These are phyloP conservation scores for Sporophila hypoxantha DNA, from an alignment of 2,113 vertebrate species.

Conservation along the genomic window DNA sequence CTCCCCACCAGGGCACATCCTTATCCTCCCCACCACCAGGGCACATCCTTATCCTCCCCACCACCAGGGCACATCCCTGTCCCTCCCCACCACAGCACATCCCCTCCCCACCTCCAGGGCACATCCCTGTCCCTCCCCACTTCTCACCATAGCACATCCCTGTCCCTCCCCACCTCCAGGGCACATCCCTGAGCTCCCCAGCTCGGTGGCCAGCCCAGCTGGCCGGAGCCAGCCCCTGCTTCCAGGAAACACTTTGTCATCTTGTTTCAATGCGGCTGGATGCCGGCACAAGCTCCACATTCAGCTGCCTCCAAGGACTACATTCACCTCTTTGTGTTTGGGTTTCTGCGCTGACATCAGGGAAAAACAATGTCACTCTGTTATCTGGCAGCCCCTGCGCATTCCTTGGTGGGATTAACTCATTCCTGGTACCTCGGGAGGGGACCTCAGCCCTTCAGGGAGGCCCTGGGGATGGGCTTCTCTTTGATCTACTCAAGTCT, in stretches of 20 bases:
- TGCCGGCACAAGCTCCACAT: constrained; percentile 49
- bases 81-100: too few species aligned
- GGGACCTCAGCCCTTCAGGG: not conserved
- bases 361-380: constrained; percentile 62
- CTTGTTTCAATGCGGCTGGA: constrained; percentile 21
- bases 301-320: constrained; percentile 55
- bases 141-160: too few species aligned
- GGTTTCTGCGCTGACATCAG: constrained; percentile 68
- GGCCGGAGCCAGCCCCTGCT: not conserved
- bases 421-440: constrained; percentile 47
- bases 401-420: constrained; percentile 59
- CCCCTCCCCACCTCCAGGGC: too few species aligned
- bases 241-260: constrained; percentile 65
- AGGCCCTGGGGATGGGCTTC: not conserved
- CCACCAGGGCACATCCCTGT: too few species aligned
- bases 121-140: too few species aligned
- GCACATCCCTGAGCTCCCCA: not conserved
- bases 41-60: too few species aligned
- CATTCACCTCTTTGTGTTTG: constrained; percentile 67
- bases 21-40: too few species aligned
- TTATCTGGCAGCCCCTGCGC: constrained; percentile 45
- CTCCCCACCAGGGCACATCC: too few species aligned
- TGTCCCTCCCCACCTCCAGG: too few species aligned
- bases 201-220: not conserved
- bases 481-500: not conserved